Evolutionary conservation across 2,888 invertebrate genomes (phyloP).

Genomic region (Ormia ochracea): DNA sequence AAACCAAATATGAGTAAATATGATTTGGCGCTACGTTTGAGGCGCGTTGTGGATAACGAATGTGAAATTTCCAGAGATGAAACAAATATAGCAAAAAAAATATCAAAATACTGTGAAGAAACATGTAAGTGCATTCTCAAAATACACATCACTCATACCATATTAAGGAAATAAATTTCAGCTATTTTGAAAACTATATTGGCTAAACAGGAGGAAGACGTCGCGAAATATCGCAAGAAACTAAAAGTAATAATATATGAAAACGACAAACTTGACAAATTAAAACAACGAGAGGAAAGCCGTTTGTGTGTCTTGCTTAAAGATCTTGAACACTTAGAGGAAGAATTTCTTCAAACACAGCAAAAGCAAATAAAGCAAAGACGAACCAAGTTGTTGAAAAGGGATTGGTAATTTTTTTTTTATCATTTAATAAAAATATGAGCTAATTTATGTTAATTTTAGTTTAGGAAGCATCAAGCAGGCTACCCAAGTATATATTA

Average conservation of each 20-base stretch:
- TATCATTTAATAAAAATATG: not conserved
- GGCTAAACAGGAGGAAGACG: conserved; percentile 19
- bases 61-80: conserved; percentile 38
- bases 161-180: not conserved
- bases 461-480: conserved; percentile 49
- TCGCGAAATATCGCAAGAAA: not conserved
- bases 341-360: not conserved
- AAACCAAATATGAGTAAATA: conserved; percentile 35
- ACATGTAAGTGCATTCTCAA: conserved; percentile 23
- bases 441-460: not conserved
- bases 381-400: not conserved
- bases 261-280: conserved; percentile 14
- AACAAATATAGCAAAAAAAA: conserved; percentile 34
- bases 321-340: conserved; percentile 17
- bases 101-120: conserved; percentile 29
- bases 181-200: conserved; percentile 16
- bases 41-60: conserved; percentile 47
- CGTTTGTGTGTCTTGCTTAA: not conserved
- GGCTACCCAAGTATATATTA: conserved; percentile 51
- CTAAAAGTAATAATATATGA: conserved; percentile 4
- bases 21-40: conserved; percentile 49
- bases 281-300: conserved; percentile 12
- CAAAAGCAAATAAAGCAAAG: conserved; percentile 17
- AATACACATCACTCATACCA: not conserved
- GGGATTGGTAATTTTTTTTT: conserved; percentile 28